phyloP scores from a whole-genome alignment of 2,113 vertebrate species.

The Jaculus jaculus region DNA sequence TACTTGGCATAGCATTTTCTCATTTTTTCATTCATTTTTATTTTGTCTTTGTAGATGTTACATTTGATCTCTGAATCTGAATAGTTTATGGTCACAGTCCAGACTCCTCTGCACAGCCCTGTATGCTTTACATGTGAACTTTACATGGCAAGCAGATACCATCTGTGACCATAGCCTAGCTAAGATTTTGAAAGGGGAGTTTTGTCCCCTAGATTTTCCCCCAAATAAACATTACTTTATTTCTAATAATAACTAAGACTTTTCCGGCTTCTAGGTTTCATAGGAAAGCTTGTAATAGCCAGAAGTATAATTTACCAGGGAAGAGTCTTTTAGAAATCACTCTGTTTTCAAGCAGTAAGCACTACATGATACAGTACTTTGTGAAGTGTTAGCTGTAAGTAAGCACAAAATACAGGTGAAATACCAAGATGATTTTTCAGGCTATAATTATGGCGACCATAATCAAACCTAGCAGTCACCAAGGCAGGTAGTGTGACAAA shows the following conservation, averaged over 20 bases:
- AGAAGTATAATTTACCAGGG: conserved; percentile 87
- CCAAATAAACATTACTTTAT: conserved; percentile 84
- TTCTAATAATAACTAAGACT: conserved; percentile 90
- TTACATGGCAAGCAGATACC: conserved; percentile 75
- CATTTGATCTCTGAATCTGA: conserved; percentile 88
- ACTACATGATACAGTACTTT: conserved; percentile 86
- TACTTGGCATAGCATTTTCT: conserved; percentile 87
- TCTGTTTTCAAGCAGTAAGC: conserved; percentile 89
- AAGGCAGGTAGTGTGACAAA: conserved; percentile 88
- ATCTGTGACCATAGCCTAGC: conserved; percentile 88
- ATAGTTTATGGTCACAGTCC: conserved; percentile 83
- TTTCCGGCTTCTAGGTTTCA: conserved; percentile 90
- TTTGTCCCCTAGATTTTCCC: conserved; percentile 81
- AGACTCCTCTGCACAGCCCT: conserved; percentile 73
- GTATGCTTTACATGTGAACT: conserved; percentile 60
- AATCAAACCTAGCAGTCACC: conserved; percentile 77
- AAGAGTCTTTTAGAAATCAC: conserved; percentile 88
- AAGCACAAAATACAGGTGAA: conserved; percentile 86
- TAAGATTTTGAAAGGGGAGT: conserved; percentile 87
- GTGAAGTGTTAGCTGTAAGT: conserved; percentile 86
- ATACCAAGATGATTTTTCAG: conserved; percentile 85
- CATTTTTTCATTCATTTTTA: conserved; percentile 64
- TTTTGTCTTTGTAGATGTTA: conserved; percentile 79
- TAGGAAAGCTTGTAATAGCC: conserved; percentile 89
- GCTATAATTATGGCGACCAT: conserved; percentile 83